Evolutionary conservation across 2,113 vertebrate species (phyloP), one percentile per base, ranked within the genome.

Genomic region (Lynx canadensis): DNA sequence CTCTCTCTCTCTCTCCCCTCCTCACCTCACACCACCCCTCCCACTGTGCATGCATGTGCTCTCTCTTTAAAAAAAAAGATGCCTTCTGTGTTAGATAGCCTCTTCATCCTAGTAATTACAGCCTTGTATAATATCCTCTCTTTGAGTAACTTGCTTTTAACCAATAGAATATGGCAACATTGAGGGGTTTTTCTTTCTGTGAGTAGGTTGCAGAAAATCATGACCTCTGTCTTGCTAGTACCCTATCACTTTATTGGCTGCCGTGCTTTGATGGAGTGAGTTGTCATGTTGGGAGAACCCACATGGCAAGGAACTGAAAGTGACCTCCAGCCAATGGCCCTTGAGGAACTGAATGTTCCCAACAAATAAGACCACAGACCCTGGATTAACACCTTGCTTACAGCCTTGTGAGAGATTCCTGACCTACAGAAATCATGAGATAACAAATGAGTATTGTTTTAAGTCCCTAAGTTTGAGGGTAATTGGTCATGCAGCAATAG

Each of bases 361-460:
- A 36, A 36, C 68, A 48, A 85, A 81, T 71, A 38, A 71, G 25
- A 57, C 60, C 23, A 0, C 3, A 76, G 87, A 73, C 45, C 27
- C 38, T 50, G 45, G 12, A 33, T 15, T 66, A 36, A 38, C 52
- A 7, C 45, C 36, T 71, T 50, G 36, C 73, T 3, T 21, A 23
- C 66, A 84, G 33, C 45, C 80, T 38, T 25, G 36, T 55, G 23
- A 92, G 69, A 94, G 52, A 76, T 63, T 91, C 81, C 86, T 87
- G 57, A 80, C 23, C 55, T 76, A 93, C 66, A 81, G 89, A 93
- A 93, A 86, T 84, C 63, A 27, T 90, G 88, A 83, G 38, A 76
- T 76, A 41, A 82, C n/a, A 91, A 69, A 74, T 29, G 23, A 52
- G 31, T 31, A 60, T n/a, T 76, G 60, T 25, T 78, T 78, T 36